These are phyloP conservation scores for Leptobrachium leishanense DNA, from an alignment of 2,113 vertebrate genomes.

Conservation along the genomic window DNA sequence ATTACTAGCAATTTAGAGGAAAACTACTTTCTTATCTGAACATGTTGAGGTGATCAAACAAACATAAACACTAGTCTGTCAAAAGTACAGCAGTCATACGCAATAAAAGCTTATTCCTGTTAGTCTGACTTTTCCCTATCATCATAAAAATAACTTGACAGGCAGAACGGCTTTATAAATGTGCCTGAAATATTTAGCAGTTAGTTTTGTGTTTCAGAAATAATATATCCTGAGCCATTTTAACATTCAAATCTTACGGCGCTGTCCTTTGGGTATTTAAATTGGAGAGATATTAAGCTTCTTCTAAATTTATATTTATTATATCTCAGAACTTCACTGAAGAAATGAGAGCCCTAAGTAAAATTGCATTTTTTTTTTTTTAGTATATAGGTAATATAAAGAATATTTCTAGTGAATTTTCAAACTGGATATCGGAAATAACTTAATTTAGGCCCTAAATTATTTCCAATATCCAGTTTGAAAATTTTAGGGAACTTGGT, in stretches of 20 bases:
- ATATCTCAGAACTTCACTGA: constrained; percentile 25
- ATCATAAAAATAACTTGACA: constrained; percentile 46
- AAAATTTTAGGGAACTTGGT: too few species aligned
- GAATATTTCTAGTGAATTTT: constrained; percentile 2
- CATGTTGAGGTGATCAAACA: constrained; percentile 38
- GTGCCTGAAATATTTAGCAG: constrained; percentile 47
- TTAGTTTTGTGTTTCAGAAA: constrained; percentile 37
- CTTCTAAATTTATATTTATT: constrained; percentile 43
- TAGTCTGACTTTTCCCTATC: constrained; percentile 19
- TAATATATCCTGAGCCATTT: constrained; percentile 26
- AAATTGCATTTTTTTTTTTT: constrained; percentile 14
- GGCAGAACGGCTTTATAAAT: constrained; percentile 46
- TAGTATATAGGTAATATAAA: constrained; percentile 37
- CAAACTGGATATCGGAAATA: constrained; percentile 6
- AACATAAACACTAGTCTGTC: constrained; percentile 33
- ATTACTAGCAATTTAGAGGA: constrained; percentile 33
- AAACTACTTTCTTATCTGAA: constrained; percentile 32
- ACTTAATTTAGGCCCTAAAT: too few species aligned
- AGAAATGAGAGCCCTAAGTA: constrained; percentile 35
- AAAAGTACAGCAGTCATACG: constrained; percentile 32
- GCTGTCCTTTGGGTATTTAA: constrained; percentile 40
- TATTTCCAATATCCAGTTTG: too few species aligned
- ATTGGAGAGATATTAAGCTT: constrained; percentile 35
- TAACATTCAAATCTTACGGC: constrained; percentile 37
- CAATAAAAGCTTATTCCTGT: constrained; percentile 46